Evolutionary conservation across 2,113 vertebrate genomes (phyloP), one percentile per base, ranked within the genome.

Genomic region (Myotis yumanensis): DNA sequence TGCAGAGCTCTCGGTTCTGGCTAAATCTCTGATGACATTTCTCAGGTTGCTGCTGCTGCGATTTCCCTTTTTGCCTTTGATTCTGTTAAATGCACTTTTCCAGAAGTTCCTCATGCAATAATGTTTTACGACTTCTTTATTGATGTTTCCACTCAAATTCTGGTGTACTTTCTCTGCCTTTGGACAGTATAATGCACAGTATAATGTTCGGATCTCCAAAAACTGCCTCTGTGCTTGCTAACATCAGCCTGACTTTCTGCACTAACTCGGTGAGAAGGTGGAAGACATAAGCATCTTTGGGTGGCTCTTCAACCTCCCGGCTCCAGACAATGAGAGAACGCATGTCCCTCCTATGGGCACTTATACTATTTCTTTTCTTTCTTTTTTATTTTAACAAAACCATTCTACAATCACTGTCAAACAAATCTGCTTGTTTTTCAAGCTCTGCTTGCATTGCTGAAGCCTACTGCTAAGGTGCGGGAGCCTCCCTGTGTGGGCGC

Each of bases 311-410:
- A 93, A 88, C 35, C 28, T 72, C 66, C 77, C 46, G 91, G 89
- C 32, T 93, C 52, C 14, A 76, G 18, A 82, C 40, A 4, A 28
- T 43, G 79, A 87, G 23, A 73, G 46, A 57, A 91, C 40, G 20
- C 4, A 25, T 12, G 2, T 43, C 25, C 54, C 35, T 51, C 11
- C 86, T 15, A 57, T 11, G 1, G 10, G 32, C 20, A 51, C 11
- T 85, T 30, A 46, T 11, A 8, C 64, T 30, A 54, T 90, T 95
- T 92, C 37, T 95, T 86, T 25, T 25, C 57, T 59, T 59, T 25
- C 54, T 22, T 17, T 93, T 64, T 32, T 89, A 95, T 90, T 51
- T 95, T 86, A 97, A 94, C 64, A 89, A 96, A 94, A 48, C 11
- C 77, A 71, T 48, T 52, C 46, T 84, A 89, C 3, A 82, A 75